Evolutionary conservation across 2,888 invertebrate species (phyloP).

Genomic region (Tetropium fuscum): DNA sequence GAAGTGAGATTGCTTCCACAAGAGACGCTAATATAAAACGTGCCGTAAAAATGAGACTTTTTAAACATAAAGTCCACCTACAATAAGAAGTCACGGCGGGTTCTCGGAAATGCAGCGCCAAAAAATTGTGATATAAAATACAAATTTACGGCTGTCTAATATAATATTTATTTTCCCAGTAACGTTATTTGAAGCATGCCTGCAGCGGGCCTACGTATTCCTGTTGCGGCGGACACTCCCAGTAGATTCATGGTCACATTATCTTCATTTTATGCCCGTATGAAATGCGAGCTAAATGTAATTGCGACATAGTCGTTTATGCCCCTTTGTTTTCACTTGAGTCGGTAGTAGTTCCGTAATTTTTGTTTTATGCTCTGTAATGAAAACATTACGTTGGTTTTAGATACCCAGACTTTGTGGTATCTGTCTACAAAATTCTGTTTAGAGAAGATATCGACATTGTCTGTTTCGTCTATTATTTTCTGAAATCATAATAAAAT

Average conservation of each 20-base stretch:
- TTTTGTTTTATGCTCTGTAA: conserved; percentile 21
- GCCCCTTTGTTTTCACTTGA: conserved; percentile 37
- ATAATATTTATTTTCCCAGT: conserved; percentile 29
- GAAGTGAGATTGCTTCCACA: conserved; percentile 20
- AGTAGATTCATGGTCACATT: conserved; percentile 41
- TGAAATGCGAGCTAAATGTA: conserved; percentile 43
- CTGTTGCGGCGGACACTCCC: conserved; percentile 38
- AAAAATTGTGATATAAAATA: conserved; percentile 42
- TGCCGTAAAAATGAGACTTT: conserved; percentile 32
- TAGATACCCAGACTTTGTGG: too few relatives aligned
- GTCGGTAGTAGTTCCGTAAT: conserved; percentile 29
- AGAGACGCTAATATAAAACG: conserved; percentile 26
- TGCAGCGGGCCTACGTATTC: conserved; percentile 33
- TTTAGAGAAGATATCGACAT: too few relatives aligned
- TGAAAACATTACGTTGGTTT: conserved; percentile 1
- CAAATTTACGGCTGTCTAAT: conserved; percentile 37
- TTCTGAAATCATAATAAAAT: too few relatives aligned
- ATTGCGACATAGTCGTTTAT: conserved; percentile 39
- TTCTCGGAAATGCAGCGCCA: conserved; percentile 31
- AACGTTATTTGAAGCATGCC: conserved; percentile 27
- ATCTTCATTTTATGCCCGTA: conserved; percentile 39
- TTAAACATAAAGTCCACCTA: conserved; percentile 41
- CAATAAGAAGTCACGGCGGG: conserved; percentile 41
- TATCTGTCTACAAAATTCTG: too few relatives aligned
- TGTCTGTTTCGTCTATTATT: too few relatives aligned